Base-by-base conservation (phyloP, 35 echinoderm and acorn worm genomes). In the Anneissia japonica region DNA sequence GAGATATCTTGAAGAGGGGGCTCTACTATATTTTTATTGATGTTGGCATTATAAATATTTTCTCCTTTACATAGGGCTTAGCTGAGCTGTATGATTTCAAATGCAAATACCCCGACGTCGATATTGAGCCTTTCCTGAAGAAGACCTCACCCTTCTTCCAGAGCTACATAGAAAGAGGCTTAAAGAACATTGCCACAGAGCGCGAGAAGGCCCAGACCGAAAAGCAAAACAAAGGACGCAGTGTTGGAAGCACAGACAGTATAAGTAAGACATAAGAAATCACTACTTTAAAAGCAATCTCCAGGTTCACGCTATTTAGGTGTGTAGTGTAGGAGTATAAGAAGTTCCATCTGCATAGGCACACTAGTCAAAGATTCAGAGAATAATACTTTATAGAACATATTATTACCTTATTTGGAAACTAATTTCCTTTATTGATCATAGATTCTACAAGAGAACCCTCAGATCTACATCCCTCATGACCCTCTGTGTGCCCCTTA, bases 111-210 rank as follows among this genome's bases (percentile, higher is more conserved):
- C 96, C 96, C 33, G 91, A 99, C 12, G 92, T 91, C 0, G 89
- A 99, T 46, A 91, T 99, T 7, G 96, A 99, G 35, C 96, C 96
- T 3, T 99, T 89, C 87, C 83, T 94, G 0, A 94, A 99, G 83
- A 91, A 92, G 84, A 94, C 92, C 0, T 99, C 96, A 0, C 89
- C 94, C 32, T 91, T 94, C 80, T 99, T 99, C 87, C 96, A 99
- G 40, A 74, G 81, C 26, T 94, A 94, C 91, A 99, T 99, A 73
- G 92, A 94, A 74, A 82, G 89, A 13, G 96, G 96, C 32, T 77
- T 99, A 31, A 88, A 91, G 83, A 94, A 87, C 36, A 99, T 99
- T n/a, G 92, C 89, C 0, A 73, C 74, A 28, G 96, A 99, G 89
- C 94, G 92, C 64, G 89, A 91, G 36, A 43, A 77, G 28, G 13